Conservation (phyloP, 2,888 invertebrate species). For the Caenorhabditis sp. region DNA sequence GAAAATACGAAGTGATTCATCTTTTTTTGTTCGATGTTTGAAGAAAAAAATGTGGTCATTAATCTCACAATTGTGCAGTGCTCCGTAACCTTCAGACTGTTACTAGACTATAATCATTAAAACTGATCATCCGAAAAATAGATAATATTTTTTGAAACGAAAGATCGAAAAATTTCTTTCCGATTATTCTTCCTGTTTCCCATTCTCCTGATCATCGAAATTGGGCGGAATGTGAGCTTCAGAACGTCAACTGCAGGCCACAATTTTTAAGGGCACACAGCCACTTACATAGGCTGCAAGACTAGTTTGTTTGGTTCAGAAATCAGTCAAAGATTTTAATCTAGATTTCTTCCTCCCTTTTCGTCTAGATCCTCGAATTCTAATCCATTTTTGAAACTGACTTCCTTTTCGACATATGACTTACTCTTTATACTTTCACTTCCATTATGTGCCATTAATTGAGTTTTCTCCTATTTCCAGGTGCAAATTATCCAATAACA, state of each 20-base stretch:
- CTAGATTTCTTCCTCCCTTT: neutral
- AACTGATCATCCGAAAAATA: neutral
- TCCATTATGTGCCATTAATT: constrained; percentile 11
- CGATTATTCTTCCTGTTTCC: neutral
- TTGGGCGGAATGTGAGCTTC: neutral
- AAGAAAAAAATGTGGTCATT: constrained; percentile 5
- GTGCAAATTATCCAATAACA: constrained; percentile 25
- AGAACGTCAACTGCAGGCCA: neutral
- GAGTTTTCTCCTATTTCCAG: constrained; percentile 31
- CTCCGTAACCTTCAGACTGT: constrained; percentile 5
- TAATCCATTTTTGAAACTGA: neutral
- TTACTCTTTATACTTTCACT: constrained; percentile 1
- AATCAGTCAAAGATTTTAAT: neutral
- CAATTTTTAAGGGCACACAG: neutral
- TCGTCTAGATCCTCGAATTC: neutral
- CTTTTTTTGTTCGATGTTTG: neutral
- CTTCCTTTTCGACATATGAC: constrained; percentile 14
- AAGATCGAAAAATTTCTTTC: too few relatives aligned
- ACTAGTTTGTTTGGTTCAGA: neutral
- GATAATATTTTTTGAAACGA: too few relatives aligned
- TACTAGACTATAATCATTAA: neutral
- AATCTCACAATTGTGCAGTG: constrained; percentile 8
- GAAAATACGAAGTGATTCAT: neutral
- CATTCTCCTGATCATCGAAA: neutral
- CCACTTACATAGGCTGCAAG: neutral